Conservation (phyloP, 1,140 invertebrate species). For the Thaumatotibia leucotreta region DNA sequence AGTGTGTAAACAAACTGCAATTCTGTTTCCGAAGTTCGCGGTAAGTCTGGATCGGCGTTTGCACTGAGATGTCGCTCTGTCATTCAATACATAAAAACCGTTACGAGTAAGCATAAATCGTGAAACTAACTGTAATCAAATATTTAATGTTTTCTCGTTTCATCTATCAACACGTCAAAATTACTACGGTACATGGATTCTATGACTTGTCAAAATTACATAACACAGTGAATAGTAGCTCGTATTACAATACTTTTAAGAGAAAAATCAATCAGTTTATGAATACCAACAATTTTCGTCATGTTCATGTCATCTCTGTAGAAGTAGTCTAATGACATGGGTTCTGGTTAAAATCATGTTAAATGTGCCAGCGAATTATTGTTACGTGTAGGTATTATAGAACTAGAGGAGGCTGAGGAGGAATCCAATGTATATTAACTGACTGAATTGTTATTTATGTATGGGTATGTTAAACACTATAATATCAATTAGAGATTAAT, state of each 20-base stretch:
- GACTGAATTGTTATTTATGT: too few relatives aligned
- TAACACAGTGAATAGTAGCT: not conserved
- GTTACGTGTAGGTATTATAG: too few relatives aligned
- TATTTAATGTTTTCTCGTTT: conserved; percentile 53
- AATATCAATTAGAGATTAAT: too few relatives aligned
- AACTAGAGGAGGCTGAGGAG: too few relatives aligned
- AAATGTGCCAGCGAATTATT: too few relatives aligned
- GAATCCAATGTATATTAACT: too few relatives aligned
- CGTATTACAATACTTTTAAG: not conserved
- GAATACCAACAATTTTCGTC: not conserved
- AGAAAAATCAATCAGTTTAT: not conserved
- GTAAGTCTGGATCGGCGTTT: too few relatives aligned
- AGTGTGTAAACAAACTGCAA: too few relatives aligned
- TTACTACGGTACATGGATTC: conserved; percentile 14
- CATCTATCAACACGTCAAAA: conserved; percentile 40
- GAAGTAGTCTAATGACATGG: not conserved
- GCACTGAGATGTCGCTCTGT: not conserved
- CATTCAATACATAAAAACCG: conserved; percentile 15
- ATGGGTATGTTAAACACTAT: too few relatives aligned
- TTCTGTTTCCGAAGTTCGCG: too few relatives aligned
- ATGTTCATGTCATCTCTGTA: not conserved
- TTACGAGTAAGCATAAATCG: conserved; percentile 46
- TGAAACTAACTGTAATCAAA: conserved; percentile 62
- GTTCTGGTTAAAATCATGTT: not conserved
- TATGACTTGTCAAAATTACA: not conserved